Evolutionary conservation across 2,113 vertebrate genomes (phyloP).

Genomic region (Ammodytes marinus): DNA sequence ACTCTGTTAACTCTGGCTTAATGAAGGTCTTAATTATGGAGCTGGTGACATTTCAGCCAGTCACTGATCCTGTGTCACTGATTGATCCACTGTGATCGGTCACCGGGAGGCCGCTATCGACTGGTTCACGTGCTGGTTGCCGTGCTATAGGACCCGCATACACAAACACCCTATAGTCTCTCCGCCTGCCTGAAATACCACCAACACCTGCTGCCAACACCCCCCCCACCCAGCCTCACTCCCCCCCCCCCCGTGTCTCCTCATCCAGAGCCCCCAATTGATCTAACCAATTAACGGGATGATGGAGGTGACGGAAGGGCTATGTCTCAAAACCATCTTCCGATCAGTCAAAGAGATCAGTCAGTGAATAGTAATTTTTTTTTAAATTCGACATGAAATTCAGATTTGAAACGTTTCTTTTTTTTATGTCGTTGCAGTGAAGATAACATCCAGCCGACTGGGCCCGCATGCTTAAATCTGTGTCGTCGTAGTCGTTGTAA

Average conservation of each 20-base stretch:
- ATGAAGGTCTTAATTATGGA: constrained; percentile 87
- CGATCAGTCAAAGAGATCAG: constrained; percentile 61
- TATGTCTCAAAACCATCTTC: constrained; percentile 46
- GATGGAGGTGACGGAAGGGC: constrained; percentile 43
- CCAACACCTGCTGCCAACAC: constrained; percentile 48
- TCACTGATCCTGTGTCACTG: constrained; percentile 73
- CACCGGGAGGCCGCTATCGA: constrained; percentile 77
- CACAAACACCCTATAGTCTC: constrained; percentile 49
- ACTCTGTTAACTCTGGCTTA: constrained; percentile 81
- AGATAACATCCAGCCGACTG: constrained; percentile 12
- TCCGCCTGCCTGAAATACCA: constrained; percentile 38
- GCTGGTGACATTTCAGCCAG: constrained; percentile 82
- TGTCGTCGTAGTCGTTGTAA: neutral
- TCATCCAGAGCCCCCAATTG: constrained; percentile 60
- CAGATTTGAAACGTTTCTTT: neutral
- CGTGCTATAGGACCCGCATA: constrained; percentile 46
- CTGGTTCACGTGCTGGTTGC: neutral
- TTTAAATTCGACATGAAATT: constrained; percentile 13
- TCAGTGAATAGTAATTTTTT: constrained; percentile 56
- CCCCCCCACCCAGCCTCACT: neutral
- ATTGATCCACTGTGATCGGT: constrained; percentile 82
- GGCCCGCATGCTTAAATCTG: neutral
- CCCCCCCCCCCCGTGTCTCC: constrained; percentile 14
- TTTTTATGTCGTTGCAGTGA: neutral
- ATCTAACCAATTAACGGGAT: constrained; percentile 74